Base-by-base conservation (phyloP, 2,888 invertebrate genomes). In the Plutella xylostella region DNA sequence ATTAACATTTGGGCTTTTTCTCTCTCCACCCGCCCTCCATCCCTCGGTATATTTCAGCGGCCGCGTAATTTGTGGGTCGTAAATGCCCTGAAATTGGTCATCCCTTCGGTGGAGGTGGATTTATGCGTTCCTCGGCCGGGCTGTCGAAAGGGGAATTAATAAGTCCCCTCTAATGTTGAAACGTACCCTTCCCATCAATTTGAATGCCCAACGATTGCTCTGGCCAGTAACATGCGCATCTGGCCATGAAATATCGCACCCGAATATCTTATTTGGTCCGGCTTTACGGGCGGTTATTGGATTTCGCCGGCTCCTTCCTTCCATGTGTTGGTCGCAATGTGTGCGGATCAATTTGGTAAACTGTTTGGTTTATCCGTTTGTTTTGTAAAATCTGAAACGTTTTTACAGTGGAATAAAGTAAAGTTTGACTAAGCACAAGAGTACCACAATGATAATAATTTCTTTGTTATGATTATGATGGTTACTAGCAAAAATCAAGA, bases 51-150 rank as follows among this genome's bases (percentile, higher is more conserved):
- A 80, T 82, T 82, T 82, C 82, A 74, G 69, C 73, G 79, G 80
- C 74, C 77, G 76, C 74, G 83, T 82, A 82, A 83, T 83, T 83
- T 83, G 82, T 83, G 82, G 83, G 76, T 79, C 82, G 82, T 82
- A 82, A 83, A 82, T 82, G 83, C 80, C 82, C 82, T 76, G 80
- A 83, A 83, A 83, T 83, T 83, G 83, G 83, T 83, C 82, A 83
- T 83, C 82, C 83, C 80, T 83, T 82, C 79, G 83, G 82, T 77
- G 73, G 80, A 79, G 80, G 78, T 74, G 75, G 82, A 83, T 83
- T 83, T 83, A 83, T 82, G 71, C 80, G 74, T 76, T 76, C 65
- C 75, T 78, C 80, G 80, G 78, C 72, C 72, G 78, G 78, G 72
- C 79, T 82, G 82, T 82, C 82, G 82, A 83, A 83, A 83, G 79